These are phyloP conservation scores for Enteromius paludinosus DNA, from an alignment of 2,797 vertebrate species.

Conservation along the genomic window DNA sequence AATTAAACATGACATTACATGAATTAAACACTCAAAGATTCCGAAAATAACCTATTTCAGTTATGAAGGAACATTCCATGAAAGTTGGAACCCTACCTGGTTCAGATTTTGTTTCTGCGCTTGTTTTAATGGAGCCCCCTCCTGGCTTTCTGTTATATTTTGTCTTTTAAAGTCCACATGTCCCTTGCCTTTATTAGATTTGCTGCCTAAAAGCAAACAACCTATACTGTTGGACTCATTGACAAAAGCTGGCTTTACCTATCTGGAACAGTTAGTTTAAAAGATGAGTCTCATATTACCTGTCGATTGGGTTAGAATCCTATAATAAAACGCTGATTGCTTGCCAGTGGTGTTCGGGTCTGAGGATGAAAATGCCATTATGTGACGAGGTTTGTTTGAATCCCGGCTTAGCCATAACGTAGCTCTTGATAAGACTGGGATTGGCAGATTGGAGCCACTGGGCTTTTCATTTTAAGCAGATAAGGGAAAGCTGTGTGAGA, in stretches of 20 bases:
- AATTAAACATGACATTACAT: neutral
- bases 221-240: conserved; percentile 27
- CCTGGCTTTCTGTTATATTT: conserved; percentile 27
- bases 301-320: conserved; percentile 39
- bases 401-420: conserved; percentile 21
- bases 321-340: conserved; percentile 25
- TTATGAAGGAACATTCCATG: neutral
- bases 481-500: conserved; percentile 35
- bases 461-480: conserved; percentile 37
- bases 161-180: conserved; percentile 44
- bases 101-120: neutral
- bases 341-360: conserved; percentile 31
- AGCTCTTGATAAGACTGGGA: conserved; percentile 26
- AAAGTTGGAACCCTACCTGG: neutral
- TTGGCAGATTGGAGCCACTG: conserved; percentile 20
- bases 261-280: conserved; percentile 28
- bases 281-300: conserved; percentile 42
- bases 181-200: conserved; percentile 49
- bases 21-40: neutral
- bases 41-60: neutral
- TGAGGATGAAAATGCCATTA: conserved; percentile 5
- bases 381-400: neutral
- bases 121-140: neutral
- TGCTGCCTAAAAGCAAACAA: conserved; percentile 13
- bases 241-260: conserved; percentile 14